Evolutionary conservation across 2,797 vertebrate species (phyloP), one percentile per base, ranked within the genome.

Genomic region (Rhinogobio ventralis): DNA sequence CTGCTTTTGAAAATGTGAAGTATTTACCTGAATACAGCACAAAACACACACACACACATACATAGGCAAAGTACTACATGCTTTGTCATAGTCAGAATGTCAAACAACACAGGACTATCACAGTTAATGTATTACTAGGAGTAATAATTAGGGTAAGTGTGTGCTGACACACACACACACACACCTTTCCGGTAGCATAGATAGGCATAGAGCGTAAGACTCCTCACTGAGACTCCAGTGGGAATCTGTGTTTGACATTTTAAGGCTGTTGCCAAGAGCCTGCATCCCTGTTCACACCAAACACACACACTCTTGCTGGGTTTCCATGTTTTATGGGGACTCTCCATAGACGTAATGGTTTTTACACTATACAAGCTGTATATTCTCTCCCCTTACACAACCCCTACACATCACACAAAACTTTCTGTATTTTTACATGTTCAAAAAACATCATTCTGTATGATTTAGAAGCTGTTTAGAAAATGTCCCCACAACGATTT

Each of bases 171-270:
- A 39, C 19, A 46, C 42, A 25, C 69, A 51, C 72, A 75, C 72
- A 75, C 30, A 57, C 15, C 0, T 69, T 25, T 55, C 7, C 36
- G 13, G 19, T 4, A 30, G 51, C 51, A 81, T 23, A 53, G 7
- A 53, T 36, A 68, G 15, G 51, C 78, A 68, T 7, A 46, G 51
- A 60, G n/a, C 0, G 7, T 23, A 30, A 81, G 39, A 60, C 36
- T 45, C 42, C 36, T 72, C 20, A 5, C 19, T 2, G 39, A 73
- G 80, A 49, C 53, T 55, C 55, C 69, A 73, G 69, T 73, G 80
- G 55, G 80, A 82, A 62, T 73, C 80, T 73, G 39, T 81, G 79
- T 81, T 81, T 82, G 80, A 73, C 39, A 73, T 82, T 62, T 81
- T 64, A 49, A 45, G 39, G 7, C 20, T n/a, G 80, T 82, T 82